Conservation (phyloP, 2,113 vertebrate species). For the Benitochromis conjunctus region DNA sequence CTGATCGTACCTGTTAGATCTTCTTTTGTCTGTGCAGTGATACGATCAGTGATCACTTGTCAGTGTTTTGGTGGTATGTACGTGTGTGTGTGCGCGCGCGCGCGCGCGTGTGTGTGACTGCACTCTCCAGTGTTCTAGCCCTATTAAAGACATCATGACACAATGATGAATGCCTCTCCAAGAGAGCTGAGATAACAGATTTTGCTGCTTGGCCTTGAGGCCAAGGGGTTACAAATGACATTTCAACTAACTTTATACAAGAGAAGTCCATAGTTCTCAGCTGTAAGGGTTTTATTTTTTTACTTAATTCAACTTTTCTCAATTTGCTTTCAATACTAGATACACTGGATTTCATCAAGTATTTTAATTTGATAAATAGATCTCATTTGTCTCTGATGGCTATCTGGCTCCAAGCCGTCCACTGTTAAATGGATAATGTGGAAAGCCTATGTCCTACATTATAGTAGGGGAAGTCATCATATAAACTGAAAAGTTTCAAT, state of each 20-base stretch:
- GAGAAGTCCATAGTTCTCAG: background rate
- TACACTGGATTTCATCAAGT: background rate
- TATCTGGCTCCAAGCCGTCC: background rate
- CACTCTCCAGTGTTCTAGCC: background rate
- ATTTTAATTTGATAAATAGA: conserved; percentile 27
- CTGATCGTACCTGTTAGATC: background rate
- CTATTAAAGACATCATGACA: background rate
- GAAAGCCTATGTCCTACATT: background rate
- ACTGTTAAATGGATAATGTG: background rate
- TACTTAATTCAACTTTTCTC: background rate
- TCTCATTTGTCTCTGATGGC: conserved; percentile 15
- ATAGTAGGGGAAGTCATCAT: background rate
- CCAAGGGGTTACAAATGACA: conserved; percentile 1
- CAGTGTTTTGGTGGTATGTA: background rate
- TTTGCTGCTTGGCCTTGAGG: background rate
- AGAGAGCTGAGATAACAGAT: background rate
- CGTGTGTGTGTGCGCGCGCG: background rate
- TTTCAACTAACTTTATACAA: background rate
- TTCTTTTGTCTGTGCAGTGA: background rate
- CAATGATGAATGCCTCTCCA: background rate
- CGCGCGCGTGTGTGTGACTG: background rate
- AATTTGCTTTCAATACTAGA: background rate
- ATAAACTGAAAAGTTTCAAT: background rate
- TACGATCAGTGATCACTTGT: background rate
- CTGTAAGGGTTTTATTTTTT: background rate